Conservation (phyloP, 2,113 vertebrate genomes). For the Centropristis striata region DNA sequence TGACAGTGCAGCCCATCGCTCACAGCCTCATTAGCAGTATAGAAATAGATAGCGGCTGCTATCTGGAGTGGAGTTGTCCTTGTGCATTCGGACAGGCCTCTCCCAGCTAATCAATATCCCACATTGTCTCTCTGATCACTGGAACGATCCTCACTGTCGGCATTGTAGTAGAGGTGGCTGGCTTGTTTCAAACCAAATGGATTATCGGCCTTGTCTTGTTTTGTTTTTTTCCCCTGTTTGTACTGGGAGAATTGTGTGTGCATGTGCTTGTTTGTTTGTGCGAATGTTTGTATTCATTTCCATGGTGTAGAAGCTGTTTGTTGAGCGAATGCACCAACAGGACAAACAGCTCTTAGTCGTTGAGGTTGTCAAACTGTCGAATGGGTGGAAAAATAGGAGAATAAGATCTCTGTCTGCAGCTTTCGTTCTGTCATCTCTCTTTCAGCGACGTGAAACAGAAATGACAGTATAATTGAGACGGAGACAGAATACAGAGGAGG, state of each 20-base stretch:
- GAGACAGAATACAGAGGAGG: conserved; percentile 7
- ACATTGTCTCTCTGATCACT: conserved; percentile 59
- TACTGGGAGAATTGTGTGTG: not conserved
- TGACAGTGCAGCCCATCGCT: conserved; percentile 41
- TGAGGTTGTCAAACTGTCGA: conserved; percentile 20
- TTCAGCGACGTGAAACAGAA: conserved; percentile 17
- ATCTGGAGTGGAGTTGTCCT: conserved; percentile 49
- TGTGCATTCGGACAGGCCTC: conserved; percentile 51
- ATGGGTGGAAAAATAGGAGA: not conserved
- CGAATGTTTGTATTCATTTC: conserved; percentile 25
- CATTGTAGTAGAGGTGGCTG: not conserved
- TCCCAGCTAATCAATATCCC: conserved; percentile 62
- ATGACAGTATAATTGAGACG: conserved; percentile 19
- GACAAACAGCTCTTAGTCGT: not conserved
- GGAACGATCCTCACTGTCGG: conserved; percentile 34
- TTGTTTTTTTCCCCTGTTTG: conserved; percentile 5
- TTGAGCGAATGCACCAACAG: not conserved
- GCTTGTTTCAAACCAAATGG: conserved; percentile 34
- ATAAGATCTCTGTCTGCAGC: not conserved
- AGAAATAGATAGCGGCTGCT: conserved; percentile 61
- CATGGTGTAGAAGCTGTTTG: conserved; percentile 15
- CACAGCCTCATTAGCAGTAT: conserved; percentile 54
- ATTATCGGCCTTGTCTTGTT: conserved; percentile 38
- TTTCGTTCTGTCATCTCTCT: conserved; percentile 14
- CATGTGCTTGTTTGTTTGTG: not conserved